Evolutionary conservation across 1,140 invertebrate species (phyloP).

Genomic region (Brachystomella parvula): DNA sequence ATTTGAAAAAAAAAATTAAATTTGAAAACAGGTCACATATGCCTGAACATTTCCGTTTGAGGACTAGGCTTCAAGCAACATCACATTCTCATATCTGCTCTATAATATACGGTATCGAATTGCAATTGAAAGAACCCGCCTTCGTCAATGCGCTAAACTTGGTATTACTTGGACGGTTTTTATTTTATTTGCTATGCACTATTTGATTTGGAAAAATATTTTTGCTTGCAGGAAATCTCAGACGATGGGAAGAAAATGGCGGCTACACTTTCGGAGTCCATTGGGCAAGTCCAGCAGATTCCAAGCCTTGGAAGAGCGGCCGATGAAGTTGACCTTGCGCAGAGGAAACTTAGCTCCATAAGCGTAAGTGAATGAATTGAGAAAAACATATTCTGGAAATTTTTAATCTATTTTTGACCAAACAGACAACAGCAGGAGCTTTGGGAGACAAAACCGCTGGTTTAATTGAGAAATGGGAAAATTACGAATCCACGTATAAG

Average conservation of each 20-base stretch:
- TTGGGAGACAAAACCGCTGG: slow-evolving; percentile 27
- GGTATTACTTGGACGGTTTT: too few species aligned
- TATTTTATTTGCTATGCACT: too few species aligned
- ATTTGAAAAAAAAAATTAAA: background rate
- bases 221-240: background rate
- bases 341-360: slow-evolving; percentile 20
- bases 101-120: too few species aligned
- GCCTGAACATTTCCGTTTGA: too few species aligned
- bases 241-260: background rate
- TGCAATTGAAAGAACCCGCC: too few species aligned
- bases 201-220: too few species aligned
- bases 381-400: background rate
- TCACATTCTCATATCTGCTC: too few species aligned
- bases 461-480: slow-evolving; percentile 28
- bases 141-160: too few species aligned
- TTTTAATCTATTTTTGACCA: background rate
- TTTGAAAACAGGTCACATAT: too few species aligned
- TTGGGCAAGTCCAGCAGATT: background rate
- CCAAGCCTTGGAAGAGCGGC: slow-evolving; percentile 15
- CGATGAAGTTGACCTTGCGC: slow-evolving; percentile 27
- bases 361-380: background rate
- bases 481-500: slow-evolving; percentile 17
- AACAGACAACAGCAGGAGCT: slow-evolving; percentile 16
- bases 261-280: background rate
- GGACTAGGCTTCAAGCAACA: too few species aligned